Conservation (phyloP, 1,140 invertebrate genomes). For the Eufriesea mexicana region DNA sequence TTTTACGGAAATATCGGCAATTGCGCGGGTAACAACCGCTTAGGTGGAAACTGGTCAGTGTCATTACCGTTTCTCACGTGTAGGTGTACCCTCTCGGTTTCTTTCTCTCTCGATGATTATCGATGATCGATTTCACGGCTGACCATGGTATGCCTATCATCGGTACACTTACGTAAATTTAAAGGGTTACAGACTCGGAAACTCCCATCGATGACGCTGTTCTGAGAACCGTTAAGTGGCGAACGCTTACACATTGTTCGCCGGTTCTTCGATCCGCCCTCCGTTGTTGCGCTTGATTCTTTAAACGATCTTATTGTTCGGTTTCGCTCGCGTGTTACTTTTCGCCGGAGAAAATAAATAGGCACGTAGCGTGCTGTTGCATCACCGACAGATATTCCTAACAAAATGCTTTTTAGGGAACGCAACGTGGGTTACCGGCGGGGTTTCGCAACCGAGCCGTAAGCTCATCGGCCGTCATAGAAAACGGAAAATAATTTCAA, state of each 20-base stretch:
- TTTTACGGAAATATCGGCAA: background rate
- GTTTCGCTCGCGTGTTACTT: constrained; percentile 53
- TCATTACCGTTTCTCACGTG: constrained; percentile 49
- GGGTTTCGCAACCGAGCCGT: constrained; percentile 18
- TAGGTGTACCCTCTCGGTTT: constrained; percentile 35
- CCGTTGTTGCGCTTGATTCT: constrained; percentile 58
- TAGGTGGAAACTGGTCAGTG: constrained; percentile 19
- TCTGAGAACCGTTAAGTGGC: constrained; percentile 57
- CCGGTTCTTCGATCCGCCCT: constrained; percentile 59
- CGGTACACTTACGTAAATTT: constrained; percentile 54
- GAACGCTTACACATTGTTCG: constrained; percentile 51
- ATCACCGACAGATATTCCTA: constrained; percentile 18
- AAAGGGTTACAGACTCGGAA: constrained; percentile 58
- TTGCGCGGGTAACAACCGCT: background rate
- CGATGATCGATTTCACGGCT: constrained; percentile 28
- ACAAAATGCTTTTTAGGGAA: constrained; percentile 20
- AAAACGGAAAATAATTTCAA: background rate
- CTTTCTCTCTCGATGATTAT: constrained; percentile 12
- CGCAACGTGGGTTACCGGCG: constrained; percentile 1
- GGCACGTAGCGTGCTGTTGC: constrained; percentile 31
- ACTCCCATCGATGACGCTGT: constrained; percentile 56
- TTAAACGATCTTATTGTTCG: constrained; percentile 61
- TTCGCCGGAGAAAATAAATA: constrained; percentile 51
- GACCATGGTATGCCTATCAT: constrained; percentile 47
- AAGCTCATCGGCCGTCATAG: background rate